A percentile compares a stretch with the other conserved stretches of the same genome.
phyloP scores from a whole-genome alignment of 1,140 invertebrate genomes.

The Chelonus insularis region DNA sequence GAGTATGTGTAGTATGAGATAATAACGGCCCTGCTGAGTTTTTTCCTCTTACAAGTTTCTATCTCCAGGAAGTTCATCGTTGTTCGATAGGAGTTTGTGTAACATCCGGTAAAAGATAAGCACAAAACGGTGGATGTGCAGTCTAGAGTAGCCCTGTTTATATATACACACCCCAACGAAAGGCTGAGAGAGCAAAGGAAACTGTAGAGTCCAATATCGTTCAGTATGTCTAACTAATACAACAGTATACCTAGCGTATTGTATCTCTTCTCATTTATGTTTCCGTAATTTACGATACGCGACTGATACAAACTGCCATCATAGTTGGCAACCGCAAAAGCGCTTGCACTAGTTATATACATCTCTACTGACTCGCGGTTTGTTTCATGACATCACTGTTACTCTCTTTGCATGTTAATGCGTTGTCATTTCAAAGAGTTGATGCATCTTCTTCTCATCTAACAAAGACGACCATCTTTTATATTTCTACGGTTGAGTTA shows the following conservation, averaged over 20 bases:
- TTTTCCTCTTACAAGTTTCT: conserved; percentile 8
- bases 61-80: conserved; percentile 24
- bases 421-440: too few relatives aligned
- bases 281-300: conserved; percentile 35
- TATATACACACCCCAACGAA: background rate
- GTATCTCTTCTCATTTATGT: conserved; percentile 31
- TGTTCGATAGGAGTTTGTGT: conserved; percentile 26
- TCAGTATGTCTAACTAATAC: conserved; percentile 21
- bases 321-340: conserved; percentile 26
- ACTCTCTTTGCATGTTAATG: too few relatives aligned
- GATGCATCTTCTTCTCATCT: too few relatives aligned
- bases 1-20: background rate
- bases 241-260: conserved; percentile 25
- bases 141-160: background rate
- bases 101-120: conserved; percentile 23
- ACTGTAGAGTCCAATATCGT: conserved; percentile 12
- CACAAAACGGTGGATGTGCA: conserved; percentile 14
- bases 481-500: too few relatives aligned
- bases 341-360: background rate
- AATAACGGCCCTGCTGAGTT: background rate
- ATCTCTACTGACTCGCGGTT: too few relatives aligned
- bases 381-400: too few relatives aligned
- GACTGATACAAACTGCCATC: conserved; percentile 29
- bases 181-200: background rate
- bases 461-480: too few relatives aligned